phyloP scores from a whole-genome alignment of 2,888 invertebrate species.

The Pilophorus perplexus region DNA sequence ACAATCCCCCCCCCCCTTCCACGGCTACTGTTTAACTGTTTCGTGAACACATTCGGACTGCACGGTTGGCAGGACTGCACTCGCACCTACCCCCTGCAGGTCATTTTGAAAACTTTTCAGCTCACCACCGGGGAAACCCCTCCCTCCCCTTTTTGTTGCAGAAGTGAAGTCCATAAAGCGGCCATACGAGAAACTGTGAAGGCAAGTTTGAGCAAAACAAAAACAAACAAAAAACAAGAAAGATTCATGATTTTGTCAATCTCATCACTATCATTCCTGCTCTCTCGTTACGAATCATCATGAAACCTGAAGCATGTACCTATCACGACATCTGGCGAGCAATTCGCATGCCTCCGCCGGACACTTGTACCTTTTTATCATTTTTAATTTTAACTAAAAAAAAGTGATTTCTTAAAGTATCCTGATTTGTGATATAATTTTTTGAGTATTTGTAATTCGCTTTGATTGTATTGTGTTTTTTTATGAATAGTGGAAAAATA shows the following conservation, averaged over 20 bases:
- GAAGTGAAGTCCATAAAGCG: slow-evolving; percentile 79
- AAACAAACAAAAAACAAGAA: not conserved
- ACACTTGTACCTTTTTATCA: no score
- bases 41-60: no score
- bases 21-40: no score
- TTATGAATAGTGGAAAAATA: not conserved
- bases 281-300: slow-evolving; percentile 6
- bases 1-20: no score
- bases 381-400: not conserved
- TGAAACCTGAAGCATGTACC: slow-evolving; percentile 1
- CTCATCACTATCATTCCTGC: no score
- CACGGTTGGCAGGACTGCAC: no score
- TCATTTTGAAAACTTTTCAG: no score
- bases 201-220: slow-evolving; percentile 19
- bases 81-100: no score
- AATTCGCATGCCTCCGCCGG: no score
- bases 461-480: slow-evolving; percentile 14
- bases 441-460: not conserved
- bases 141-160: slow-evolving; percentile 62
- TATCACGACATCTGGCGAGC: not conserved
- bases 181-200: slow-evolving; percentile 89
- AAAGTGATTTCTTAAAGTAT: slow-evolving; percentile 3
- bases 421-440: slow-evolving; percentile 28
- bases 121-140: slow-evolving; percentile 2
- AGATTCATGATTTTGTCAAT: no score